phyloP scores from a whole-genome alignment of 1,140 invertebrate genomes.

The Musca domestica region DNA sequence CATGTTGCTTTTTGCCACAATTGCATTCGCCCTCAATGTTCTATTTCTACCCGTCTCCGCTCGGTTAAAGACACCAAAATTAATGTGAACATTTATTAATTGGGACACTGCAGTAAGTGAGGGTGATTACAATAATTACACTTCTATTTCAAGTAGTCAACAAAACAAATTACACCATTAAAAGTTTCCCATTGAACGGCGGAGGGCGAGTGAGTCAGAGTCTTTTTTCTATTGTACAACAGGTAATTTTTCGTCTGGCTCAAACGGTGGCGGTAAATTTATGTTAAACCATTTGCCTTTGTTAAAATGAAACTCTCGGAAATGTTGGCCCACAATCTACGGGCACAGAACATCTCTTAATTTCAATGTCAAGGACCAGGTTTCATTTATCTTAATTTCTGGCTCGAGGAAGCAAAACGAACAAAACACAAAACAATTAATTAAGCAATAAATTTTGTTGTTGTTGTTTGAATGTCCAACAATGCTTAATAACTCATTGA shows the following conservation, averaged over 20 bases:
- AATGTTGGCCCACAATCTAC: too few relatives aligned
- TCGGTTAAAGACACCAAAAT: not conserved
- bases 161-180: constrained; percentile 15
- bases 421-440: constrained; percentile 12
- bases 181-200: constrained; percentile 2
- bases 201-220: too few relatives aligned
- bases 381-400: constrained; percentile 16
- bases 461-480: too few relatives aligned
- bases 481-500: too few relatives aligned
- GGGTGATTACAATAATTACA: constrained; percentile 19
- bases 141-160: constrained; percentile 5
- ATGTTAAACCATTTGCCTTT: too few relatives aligned
- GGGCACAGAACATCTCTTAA: too few relatives aligned
- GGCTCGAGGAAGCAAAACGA: not conserved
- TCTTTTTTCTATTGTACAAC: not conserved
- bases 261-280: too few relatives aligned
- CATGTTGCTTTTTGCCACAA: too few relatives aligned
- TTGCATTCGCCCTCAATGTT: too few relatives aligned
- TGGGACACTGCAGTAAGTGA: constrained; percentile 1
- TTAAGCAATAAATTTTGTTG: constrained; percentile 3
- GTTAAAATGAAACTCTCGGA: too few relatives aligned
- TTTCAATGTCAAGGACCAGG: constrained; percentile 9
- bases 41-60: too few relatives aligned
- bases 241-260: constrained; percentile 7
- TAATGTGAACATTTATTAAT: constrained; percentile 12